Percentiles rank a stretch among this genome's conserved stretches.
These are phyloP conservation scores for Phrynosoma platyrhinos DNA, from an alignment of 2,113 vertebrate species.

Conservation along the genomic window DNA sequence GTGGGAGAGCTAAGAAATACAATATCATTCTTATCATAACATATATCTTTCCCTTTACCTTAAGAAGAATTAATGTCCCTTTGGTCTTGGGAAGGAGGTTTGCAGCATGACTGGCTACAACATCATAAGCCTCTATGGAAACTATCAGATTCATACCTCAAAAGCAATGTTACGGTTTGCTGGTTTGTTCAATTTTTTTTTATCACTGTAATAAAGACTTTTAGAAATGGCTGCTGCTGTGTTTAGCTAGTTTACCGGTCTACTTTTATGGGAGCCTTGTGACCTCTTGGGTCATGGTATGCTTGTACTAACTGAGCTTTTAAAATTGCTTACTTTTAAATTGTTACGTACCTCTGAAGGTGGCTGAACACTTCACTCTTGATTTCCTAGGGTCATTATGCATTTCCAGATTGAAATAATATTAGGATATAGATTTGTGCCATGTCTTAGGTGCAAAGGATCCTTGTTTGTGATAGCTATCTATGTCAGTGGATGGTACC, in stretches of 20 bases:
- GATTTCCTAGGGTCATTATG: neutral
- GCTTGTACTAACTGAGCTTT: slow-evolving; percentile 16
- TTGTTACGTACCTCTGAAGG: slow-evolving; percentile 11
- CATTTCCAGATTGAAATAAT: neutral
- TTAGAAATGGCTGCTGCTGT: slow-evolving; percentile 9
- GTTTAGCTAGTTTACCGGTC: slow-evolving; percentile 20
- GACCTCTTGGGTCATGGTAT: slow-evolving; percentile 7
- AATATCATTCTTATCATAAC: neutral
- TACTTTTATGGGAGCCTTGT: slow-evolving; percentile 13
- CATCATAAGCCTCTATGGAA: neutral
- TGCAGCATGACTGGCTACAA: slow-evolving; percentile 10
- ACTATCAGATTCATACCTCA: slow-evolving; percentile 19
- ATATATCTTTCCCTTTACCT: neutral
- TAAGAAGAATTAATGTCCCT: neutral
- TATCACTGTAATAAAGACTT: slow-evolving; percentile 32
- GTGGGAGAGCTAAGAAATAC: neutral
- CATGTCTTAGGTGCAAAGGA: neutral
- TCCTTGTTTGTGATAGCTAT: neutral
- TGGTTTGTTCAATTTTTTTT: slow-evolving; percentile 31
- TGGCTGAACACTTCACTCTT: neutral
- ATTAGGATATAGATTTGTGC: neutral
- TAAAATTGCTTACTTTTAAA: slow-evolving; percentile 27
- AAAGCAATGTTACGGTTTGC: slow-evolving; percentile 33
- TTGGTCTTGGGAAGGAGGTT: neutral
- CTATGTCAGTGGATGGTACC: neutral